phyloP scores from a whole-genome alignment of 2,888 invertebrate genomes.

The Sylvicola cinctus region DNA sequence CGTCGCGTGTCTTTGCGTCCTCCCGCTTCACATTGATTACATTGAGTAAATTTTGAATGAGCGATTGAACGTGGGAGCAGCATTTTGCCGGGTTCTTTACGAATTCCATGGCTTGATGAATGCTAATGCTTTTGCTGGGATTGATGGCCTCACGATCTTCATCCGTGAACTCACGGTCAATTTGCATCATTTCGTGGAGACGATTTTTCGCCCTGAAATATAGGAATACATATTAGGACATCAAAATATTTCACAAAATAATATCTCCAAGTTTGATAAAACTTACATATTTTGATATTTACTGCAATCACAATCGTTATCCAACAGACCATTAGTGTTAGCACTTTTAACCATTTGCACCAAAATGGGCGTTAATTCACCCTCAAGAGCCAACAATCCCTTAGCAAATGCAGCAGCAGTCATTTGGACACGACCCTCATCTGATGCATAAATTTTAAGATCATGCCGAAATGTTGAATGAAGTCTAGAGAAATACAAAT shows the following conservation, averaged over 20 bases:
- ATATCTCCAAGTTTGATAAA: neutral
- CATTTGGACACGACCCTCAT: constrained; percentile 99
- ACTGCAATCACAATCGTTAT: constrained; percentile 95
- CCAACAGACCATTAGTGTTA: constrained; percentile 92
- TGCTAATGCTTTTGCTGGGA: constrained; percentile 81
- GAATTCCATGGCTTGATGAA: constrained; percentile 77
- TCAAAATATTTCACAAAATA: neutral
- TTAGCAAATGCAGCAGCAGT: constrained; percentile 99
- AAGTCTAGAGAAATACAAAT: constrained; percentile 26
- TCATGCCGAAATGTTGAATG: constrained; percentile 99
- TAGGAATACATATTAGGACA: constrained; percentile 5
- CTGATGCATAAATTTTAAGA: constrained; percentile 97
- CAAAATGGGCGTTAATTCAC: constrained; percentile 93
- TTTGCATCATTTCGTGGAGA: constrained; percentile 80
- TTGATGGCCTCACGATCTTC: constrained; percentile 77
- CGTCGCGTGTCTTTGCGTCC: constrained; percentile 80
- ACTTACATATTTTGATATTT: constrained; percentile 85
- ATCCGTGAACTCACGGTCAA: constrained; percentile 64
- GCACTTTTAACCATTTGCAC: constrained; percentile 99
- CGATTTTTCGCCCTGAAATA: constrained; percentile 75
- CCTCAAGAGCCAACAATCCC: constrained; percentile 90
- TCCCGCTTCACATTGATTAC: constrained; percentile 72
- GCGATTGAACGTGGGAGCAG: constrained; percentile 72
- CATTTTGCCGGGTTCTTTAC: constrained; percentile 90
- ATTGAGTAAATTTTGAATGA: constrained; percentile 70